A percentile compares a stretch with the other conserved stretches of the same genome.
phyloP scores from a whole-genome alignment of 2,888 invertebrate genomes.

The Ophonus ardosiacus region DNA sequence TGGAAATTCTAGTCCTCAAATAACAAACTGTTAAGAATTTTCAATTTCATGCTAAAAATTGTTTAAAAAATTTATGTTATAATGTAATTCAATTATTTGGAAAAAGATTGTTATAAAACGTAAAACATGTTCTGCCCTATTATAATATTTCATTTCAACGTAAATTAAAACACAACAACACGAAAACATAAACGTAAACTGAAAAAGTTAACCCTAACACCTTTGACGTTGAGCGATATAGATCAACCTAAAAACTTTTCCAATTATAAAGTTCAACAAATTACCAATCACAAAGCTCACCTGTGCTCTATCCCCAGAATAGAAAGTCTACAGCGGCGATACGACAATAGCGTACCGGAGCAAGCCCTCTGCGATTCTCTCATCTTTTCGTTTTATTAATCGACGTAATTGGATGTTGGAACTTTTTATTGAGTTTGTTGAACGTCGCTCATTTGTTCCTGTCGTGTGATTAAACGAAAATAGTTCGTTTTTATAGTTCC shows the following conservation, averaged over 20 bases:
- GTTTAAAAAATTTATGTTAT: too few species aligned
- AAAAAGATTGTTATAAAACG: too few species aligned
- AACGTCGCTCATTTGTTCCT: slow-evolving; percentile 50
- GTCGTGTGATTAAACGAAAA: slow-evolving; percentile 49
- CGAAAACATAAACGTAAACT: slow-evolving; percentile 8
- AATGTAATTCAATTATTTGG: too few species aligned
- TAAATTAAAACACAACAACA: slow-evolving; percentile 14
- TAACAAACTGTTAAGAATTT: too few species aligned
- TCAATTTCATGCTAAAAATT: too few species aligned
- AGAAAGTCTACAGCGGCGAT: neutral
- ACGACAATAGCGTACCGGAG: neutral
- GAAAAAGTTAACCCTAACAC: slow-evolving; percentile 16
- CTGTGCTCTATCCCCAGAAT: slow-evolving; percentile 13
- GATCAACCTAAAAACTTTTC: slow-evolving; percentile 22
- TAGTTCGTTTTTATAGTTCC: slow-evolving; percentile 48
- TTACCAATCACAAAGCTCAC: slow-evolving; percentile 22
- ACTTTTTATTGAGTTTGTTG: slow-evolving; percentile 50
- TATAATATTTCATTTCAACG: neutral
- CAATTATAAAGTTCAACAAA: slow-evolving; percentile 32
- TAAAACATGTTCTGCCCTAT: too few species aligned
- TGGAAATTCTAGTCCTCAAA: too few species aligned
- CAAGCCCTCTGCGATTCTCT: slow-evolving; percentile 35
- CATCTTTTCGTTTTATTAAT: slow-evolving; percentile 48
- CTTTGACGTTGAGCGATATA: slow-evolving; percentile 1
- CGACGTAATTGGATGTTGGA: slow-evolving; percentile 51